Evolutionary conservation across 1,140 invertebrate species (phyloP).

Genomic region (Trichogramma pretiosum): DNA sequence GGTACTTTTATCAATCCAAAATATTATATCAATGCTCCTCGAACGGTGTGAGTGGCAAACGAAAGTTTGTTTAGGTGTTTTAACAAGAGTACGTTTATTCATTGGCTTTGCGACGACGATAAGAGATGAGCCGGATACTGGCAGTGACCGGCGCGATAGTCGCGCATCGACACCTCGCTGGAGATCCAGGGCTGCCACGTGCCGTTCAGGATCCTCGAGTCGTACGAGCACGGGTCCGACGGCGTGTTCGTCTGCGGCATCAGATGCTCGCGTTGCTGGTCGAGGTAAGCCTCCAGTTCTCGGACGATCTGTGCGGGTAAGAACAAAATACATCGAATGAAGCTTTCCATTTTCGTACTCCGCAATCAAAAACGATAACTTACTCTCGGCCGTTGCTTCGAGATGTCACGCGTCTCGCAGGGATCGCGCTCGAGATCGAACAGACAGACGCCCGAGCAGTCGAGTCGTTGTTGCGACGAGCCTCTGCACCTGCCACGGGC

Average conservation of each 20-base stretch:
- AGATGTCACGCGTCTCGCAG: conserved; percentile 34
- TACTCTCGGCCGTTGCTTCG: conserved; percentile 21
- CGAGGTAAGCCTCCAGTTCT: conserved; percentile 26
- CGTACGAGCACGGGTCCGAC: conserved; percentile 33
- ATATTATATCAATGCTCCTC: too few species aligned
- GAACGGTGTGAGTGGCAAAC: too few species aligned
- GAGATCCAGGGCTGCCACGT: conserved; percentile 46
- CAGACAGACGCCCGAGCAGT: conserved; percentile 39
- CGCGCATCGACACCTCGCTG: neutral
- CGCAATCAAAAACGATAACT: too few species aligned
- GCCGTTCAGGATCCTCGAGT: conserved; percentile 33
- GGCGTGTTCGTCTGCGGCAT: conserved; percentile 26
- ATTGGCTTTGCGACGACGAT: too few species aligned
- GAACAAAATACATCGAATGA: neutral
- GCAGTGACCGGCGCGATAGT: too few species aligned
- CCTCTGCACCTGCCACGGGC: conserved; percentile 20
- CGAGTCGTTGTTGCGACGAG: too few species aligned
- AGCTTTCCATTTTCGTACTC: too few species aligned
- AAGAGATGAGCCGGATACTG: too few species aligned
- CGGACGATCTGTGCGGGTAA: conserved; percentile 24
- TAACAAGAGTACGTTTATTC: too few species aligned
- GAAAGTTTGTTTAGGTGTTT: too few species aligned
- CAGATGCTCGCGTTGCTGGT: conserved; percentile 26
- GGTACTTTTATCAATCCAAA: too few species aligned
- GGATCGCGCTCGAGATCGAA: conserved; percentile 34